Conservation (phyloP, 2,113 vertebrate genomes). For the Anhinga anhinga region DNA sequence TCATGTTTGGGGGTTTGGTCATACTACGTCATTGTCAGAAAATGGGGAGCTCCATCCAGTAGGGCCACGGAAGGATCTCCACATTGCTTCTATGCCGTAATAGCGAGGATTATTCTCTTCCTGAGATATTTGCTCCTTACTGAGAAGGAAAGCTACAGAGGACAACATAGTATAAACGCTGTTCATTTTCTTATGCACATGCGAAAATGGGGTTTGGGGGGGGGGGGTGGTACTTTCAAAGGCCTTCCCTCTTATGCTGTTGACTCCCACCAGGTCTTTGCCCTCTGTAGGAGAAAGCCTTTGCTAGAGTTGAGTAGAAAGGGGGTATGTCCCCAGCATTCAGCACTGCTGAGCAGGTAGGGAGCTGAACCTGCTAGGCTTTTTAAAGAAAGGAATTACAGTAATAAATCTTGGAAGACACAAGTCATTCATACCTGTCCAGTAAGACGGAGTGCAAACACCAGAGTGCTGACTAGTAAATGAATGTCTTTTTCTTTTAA, state of each 20-base stretch:
- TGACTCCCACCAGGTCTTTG: not conserved
- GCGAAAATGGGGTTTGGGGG: not conserved
- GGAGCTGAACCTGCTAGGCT: not conserved
- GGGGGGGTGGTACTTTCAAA: not conserved
- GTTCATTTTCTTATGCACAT: not conserved
- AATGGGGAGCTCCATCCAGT: not conserved
- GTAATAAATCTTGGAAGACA: not conserved
- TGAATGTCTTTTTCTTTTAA: not conserved
- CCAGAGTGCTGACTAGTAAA: not conserved
- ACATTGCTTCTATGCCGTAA: rapidly evolving
- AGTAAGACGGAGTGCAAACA: not conserved
- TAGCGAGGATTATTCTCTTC: not conserved
- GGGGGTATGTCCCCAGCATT: not conserved
- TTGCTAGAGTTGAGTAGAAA: not conserved
- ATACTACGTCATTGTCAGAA: not conserved
- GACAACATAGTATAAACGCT: not conserved
- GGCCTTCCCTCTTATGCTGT: not conserved
- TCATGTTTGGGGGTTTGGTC: not conserved
- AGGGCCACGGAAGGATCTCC: not conserved
- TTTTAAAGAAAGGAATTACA: not conserved
- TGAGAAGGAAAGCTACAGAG: not conserved
- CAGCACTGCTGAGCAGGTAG: not conserved
- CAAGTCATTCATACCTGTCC: not conserved
- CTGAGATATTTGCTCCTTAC: not conserved
- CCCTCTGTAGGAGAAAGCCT: not conserved